phyloP scores from a whole-genome alignment of 92 coral and sea anemone genomes.

The Meandrina meandrites region DNA sequence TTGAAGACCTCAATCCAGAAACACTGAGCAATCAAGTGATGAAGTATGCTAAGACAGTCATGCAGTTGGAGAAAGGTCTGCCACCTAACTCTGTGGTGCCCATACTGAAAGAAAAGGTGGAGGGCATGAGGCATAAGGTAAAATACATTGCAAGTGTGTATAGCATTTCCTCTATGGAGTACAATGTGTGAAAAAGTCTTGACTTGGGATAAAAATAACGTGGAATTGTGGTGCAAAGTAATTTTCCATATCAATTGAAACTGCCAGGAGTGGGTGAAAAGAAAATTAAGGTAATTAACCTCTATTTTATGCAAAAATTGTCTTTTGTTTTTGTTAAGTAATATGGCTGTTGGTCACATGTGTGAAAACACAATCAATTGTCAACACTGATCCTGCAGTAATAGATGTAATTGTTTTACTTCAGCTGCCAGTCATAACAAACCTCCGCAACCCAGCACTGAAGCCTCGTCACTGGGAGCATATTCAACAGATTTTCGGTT shows the following conservation, averaged over 20 bases:
- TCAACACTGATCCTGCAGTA: too few relatives aligned
- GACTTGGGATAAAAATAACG: too few relatives aligned
- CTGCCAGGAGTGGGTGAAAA: background rate
- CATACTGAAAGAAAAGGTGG: conserved; percentile 89
- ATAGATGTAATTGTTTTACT: background rate
- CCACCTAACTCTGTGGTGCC: conserved; percentile 99
- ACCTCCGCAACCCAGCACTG: conserved; percentile 93
- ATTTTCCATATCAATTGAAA: too few relatives aligned
- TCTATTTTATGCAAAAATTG: too few relatives aligned
- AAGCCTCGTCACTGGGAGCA: conserved; percentile 99
- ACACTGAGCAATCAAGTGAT: conserved; percentile 83
- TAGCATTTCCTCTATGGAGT: too few relatives aligned
- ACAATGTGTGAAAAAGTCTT: too few relatives aligned
- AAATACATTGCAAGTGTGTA: background rate
- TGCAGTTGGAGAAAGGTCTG: conserved; percentile 95
- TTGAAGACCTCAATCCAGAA: conserved; percentile 92
- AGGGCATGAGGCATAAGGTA: conserved; percentile 95
- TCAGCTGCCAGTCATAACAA: conserved; percentile 94
- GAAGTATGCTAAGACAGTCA: conserved; percentile 95
- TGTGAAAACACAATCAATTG: too few relatives aligned
- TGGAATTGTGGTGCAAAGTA: background rate
- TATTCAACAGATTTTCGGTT: conserved; percentile 91
- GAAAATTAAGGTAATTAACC: too few relatives aligned
- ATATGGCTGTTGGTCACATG: too few relatives aligned
- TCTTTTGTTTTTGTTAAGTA: too few relatives aligned